A percentile compares a stretch with the other conserved stretches of the same genome.
Conservation (phyloP, 2,888 invertebrate species). For the Sisyra terminalis region DNA sequence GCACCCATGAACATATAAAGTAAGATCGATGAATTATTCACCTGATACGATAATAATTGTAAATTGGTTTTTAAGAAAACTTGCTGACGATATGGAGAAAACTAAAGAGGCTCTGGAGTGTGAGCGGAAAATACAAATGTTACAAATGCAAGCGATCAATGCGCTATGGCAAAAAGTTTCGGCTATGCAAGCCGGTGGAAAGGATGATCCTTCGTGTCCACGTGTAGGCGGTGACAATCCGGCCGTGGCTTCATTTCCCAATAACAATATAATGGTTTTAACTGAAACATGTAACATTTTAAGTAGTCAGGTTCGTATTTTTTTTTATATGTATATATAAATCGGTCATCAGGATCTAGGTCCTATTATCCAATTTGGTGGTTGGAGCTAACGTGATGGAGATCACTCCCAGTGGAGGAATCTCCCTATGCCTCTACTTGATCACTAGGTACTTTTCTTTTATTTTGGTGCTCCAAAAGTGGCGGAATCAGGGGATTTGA, state of each 20-base stretch:
- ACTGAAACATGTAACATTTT: neutral
- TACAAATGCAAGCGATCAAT: constrained; percentile 83
- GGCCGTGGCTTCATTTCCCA: constrained; percentile 12
- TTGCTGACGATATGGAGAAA: constrained; percentile 70
- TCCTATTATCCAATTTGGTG: too few relatives aligned
- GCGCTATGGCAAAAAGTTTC: constrained; percentile 80
- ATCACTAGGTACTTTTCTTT: too few relatives aligned
- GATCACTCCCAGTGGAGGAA: too few relatives aligned
- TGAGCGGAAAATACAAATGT: constrained; percentile 67
- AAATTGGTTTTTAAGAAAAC: constrained; percentile 34
- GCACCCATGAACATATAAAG: constrained; percentile 74
- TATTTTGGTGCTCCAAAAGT: too few relatives aligned
- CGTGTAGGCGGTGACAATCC: constrained; percentile 12
- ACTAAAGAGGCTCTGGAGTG: constrained; percentile 72
- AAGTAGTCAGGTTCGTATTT: neutral
- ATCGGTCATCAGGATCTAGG: too few relatives aligned
- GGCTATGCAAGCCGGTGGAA: constrained; percentile 35
- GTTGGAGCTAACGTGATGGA: too few relatives aligned
- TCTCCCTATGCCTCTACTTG: too few relatives aligned
- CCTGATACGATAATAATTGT: neutral
- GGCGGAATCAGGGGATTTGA: too few relatives aligned
- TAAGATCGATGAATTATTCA: constrained; percentile 19
- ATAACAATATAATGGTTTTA: constrained; percentile 8
- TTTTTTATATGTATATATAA: too few relatives aligned
- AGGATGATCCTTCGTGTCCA: too few relatives aligned